phyloP scores from a whole-genome alignment of 2,113 vertebrate genomes.

The Pygoscelis adeliae region DNA sequence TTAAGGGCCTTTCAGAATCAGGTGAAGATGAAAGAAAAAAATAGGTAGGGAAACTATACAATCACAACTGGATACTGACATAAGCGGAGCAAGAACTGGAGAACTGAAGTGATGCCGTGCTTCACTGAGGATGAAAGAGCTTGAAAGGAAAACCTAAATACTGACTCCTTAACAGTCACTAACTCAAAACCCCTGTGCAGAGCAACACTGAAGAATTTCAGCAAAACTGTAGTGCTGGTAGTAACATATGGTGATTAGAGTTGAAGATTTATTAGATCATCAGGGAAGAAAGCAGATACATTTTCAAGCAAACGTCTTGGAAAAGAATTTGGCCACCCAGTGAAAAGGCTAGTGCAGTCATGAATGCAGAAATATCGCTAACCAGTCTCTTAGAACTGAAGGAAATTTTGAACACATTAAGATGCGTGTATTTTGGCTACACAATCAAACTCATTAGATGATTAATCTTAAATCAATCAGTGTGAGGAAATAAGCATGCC shows the following conservation, averaged over 20 bases:
- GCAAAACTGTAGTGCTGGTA: neutral
- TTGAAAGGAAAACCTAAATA: neutral
- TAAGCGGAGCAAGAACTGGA: neutral
- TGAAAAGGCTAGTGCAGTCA: neutral
- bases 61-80: neutral
- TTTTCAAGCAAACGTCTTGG: neutral
- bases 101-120: neutral
- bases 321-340: neutral
- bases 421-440: neutral
- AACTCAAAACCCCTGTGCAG: neutral
- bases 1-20: neutral
- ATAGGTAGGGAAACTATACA: neutral
- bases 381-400: neutral
- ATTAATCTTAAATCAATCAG: neutral
- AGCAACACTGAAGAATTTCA: neutral
- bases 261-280: neutral
- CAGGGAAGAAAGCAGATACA: neutral
- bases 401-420: neutral
- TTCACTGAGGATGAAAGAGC: neutral
- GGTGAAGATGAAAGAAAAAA: neutral
- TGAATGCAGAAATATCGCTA: neutral
- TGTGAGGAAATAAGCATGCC: neutral
- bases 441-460: neutral
- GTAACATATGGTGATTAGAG: neutral
- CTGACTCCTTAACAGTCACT: neutral